Percentiles rank a stretch among this genome's conserved stretches.
These are phyloP conservation scores for Horisme vitalbata DNA, from an alignment of 2,888 invertebrate species.

Conservation along the genomic window DNA sequence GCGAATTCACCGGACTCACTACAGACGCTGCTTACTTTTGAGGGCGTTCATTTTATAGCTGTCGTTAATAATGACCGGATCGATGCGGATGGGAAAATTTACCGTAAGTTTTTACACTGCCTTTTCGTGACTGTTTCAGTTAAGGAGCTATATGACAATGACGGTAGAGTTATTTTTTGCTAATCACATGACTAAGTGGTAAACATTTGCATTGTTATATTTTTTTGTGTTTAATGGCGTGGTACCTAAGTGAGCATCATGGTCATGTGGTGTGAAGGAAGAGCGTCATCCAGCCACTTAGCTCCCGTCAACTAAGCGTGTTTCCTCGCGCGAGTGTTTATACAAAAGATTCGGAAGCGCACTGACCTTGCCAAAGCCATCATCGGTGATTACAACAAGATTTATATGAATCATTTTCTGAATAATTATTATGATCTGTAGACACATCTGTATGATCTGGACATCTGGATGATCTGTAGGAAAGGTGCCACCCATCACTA, in stretches of 20 bases:
- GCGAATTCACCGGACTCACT: constrained; percentile 63
- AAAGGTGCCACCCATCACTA: constrained; percentile 27
- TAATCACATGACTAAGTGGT: constrained; percentile 44
- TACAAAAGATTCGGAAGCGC: constrained; percentile 73
- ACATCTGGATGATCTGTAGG: constrained; percentile 18
- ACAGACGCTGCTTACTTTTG: constrained; percentile 54
- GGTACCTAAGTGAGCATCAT: constrained; percentile 50
- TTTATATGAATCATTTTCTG: constrained; percentile 35
- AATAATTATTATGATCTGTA: constrained; percentile 9
- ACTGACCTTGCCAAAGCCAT: constrained; percentile 59
- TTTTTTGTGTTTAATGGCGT: constrained; percentile 48
- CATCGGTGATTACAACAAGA: constrained; percentile 49
- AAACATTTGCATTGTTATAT: constrained; percentile 56
- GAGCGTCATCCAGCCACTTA: constrained; percentile 71
- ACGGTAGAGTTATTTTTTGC: constrained; percentile 36
- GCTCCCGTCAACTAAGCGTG: constrained; percentile 73
- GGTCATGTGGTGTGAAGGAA: constrained; percentile 59
- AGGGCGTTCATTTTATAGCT: constrained; percentile 57
- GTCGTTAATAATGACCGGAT: constrained; percentile 47
- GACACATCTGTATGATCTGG: constrained; percentile 17
- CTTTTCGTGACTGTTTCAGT: constrained; percentile 28
- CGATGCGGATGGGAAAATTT: constrained; percentile 39
- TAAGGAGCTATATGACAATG: constrained; percentile 31
- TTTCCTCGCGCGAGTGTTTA: constrained; percentile 68
- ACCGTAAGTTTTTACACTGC: constrained; percentile 37